Conservation (phyloP, 2,113 vertebrate genomes). For the Corythornis vintsioides region DNA sequence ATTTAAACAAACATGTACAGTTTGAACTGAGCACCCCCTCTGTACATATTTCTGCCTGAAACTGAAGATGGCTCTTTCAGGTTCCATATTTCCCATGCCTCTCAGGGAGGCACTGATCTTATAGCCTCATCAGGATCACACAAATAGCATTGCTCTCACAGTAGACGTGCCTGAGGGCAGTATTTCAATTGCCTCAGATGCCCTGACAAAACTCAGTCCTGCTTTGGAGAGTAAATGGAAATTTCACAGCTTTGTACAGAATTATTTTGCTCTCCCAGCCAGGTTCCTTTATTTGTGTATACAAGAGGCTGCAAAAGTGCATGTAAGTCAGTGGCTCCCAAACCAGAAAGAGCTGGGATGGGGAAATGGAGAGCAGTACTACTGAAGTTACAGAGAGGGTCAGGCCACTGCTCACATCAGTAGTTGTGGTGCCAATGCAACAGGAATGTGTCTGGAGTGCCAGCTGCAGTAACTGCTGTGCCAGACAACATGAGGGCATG, state of each 20-base stretch:
- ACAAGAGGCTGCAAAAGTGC: neutral
- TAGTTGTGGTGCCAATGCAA: neutral
- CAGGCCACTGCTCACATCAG: neutral
- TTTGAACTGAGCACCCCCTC: neutral
- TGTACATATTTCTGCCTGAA: neutral
- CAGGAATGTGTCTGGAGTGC: neutral
- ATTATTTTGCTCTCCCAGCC: neutral
- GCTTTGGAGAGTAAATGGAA: neutral
- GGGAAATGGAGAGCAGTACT: neutral
- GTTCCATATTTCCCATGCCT: neutral
- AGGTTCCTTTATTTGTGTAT: neutral
- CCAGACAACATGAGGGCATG: neutral
- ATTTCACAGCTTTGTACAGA: neutral
- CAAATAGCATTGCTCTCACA: neutral
- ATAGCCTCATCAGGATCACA: accelerated
- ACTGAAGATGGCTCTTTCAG: neutral
- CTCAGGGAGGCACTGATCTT: neutral
- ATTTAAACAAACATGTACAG: neutral
- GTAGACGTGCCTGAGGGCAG: neutral
- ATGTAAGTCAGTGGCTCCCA: neutral
- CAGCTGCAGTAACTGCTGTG: neutral
- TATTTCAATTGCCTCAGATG: neutral
- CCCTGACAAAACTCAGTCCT: neutral
- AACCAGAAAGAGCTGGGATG: neutral
- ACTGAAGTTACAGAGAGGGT: neutral